phyloP scores from a whole-genome alignment of 2,113 vertebrate genomes.

The Bucco capensis region DNA sequence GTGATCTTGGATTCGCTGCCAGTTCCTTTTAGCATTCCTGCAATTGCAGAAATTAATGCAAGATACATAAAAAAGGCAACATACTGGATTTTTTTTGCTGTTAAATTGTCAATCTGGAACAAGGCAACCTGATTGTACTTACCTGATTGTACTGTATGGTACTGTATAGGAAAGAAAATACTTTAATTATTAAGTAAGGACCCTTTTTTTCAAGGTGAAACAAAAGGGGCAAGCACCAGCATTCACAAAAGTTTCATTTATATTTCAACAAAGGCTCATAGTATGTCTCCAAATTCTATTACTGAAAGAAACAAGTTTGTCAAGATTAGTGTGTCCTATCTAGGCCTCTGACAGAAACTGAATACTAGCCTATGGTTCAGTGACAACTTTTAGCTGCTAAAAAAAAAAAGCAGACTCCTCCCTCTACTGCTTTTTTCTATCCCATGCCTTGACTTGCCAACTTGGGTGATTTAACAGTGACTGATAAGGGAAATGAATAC shows the following conservation, averaged over 20 bases:
- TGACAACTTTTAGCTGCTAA: neutral
- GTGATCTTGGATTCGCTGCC: constrained; percentile 92
- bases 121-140: neutral
- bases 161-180: neutral
- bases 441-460: fast-evolving
- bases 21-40: constrained; percentile 92
- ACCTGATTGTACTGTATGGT: too few relatives aligned
- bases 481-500: neutral
- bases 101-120: neutral
- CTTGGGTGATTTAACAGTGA: neutral
- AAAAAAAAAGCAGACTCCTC: neutral
- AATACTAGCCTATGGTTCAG: neutral
- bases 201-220: neutral
- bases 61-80: neutral
- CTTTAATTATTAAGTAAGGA: neutral
- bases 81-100: neutral
- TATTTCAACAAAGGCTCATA: neutral
- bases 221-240: neutral
- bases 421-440: neutral
- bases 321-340: neutral
- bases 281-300: neutral
- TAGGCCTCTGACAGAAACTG: neutral
- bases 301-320: neutral
- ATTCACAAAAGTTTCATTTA: neutral
- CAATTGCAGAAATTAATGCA: neutral